Evolutionary conservation across 1,140 invertebrate genomes (phyloP).

Genomic region (Bombus waltoni): DNA sequence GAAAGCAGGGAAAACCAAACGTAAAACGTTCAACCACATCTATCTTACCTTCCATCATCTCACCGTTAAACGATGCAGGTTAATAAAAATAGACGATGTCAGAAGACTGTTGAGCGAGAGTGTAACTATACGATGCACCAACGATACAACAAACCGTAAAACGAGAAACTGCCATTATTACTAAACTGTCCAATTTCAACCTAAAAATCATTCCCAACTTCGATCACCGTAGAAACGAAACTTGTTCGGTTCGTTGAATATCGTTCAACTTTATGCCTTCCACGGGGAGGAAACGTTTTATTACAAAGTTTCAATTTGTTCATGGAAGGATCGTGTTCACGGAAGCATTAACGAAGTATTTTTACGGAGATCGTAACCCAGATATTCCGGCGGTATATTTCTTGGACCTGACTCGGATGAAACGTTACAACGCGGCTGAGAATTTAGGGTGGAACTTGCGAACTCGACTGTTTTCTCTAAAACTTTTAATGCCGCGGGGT

Average conservation of each 20-base stretch:
- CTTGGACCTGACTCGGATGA: not conserved
- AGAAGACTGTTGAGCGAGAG: too few relatives aligned
- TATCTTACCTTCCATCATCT: too few relatives aligned
- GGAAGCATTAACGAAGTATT: conserved; percentile 16
- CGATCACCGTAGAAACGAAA: not conserved
- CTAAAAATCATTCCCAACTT: not conserved
- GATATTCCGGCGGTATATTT: not conserved
- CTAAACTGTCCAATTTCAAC: not conserved
- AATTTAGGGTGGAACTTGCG: not conserved
- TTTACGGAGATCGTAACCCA: conserved; percentile 35
- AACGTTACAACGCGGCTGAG: not conserved
- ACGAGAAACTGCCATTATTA: not conserved
- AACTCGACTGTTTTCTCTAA: not conserved
- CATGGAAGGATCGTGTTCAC: not conserved
- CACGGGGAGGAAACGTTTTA: not conserved
- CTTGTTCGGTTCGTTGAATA: not conserved
- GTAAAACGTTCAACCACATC: too few relatives aligned
- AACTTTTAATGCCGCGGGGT: conserved; percentile 23
- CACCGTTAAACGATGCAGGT: too few relatives aligned
- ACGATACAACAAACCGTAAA: not conserved
- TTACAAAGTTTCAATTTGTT: conserved; percentile 17
- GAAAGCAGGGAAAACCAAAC: too few relatives aligned
- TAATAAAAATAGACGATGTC: too few relatives aligned
- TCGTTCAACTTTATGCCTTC: not conserved
- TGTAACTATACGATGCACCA: not conserved